Conservation (phyloP, 2,888 invertebrate genomes). For the Cataglyphis rosenhaueri region DNA sequence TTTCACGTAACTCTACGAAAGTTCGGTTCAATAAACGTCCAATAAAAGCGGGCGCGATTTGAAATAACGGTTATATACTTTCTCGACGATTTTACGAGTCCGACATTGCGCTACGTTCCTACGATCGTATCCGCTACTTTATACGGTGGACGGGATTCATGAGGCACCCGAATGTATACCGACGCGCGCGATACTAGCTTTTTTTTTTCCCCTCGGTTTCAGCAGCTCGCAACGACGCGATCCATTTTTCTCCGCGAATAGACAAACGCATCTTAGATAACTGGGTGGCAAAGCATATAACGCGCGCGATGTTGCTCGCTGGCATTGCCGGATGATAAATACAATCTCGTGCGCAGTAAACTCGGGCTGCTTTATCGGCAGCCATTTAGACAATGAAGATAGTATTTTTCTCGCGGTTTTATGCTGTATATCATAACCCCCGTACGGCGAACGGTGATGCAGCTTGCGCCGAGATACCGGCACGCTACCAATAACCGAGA, state of each 20-base stretch:
- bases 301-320: slow-evolving; percentile 64
- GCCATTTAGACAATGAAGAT: slow-evolving; percentile 84
- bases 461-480: slow-evolving; percentile 74
- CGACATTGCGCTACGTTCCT: slow-evolving; percentile 34
- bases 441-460: slow-evolving; percentile 64
- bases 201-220: slow-evolving; percentile 46
- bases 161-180: slow-evolving; percentile 23
- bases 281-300: slow-evolving; percentile 69
- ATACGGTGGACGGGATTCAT: slow-evolving; percentile 20
- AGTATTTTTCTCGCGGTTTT: slow-evolving; percentile 82
- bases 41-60: slow-evolving; percentile 52
- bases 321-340: slow-evolving; percentile 81
- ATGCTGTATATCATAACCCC: slow-evolving; percentile 78
- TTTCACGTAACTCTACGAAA: slow-evolving; percentile 37
- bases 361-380: slow-evolving; percentile 82
- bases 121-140: slow-evolving; percentile 33
- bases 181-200: slow-evolving; percentile 17
- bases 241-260: slow-evolving; percentile 72
- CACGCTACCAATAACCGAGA: slow-evolving; percentile 76
- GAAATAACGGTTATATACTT: slow-evolving; percentile 55
- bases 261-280: slow-evolving; percentile 76
- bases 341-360: slow-evolving; percentile 82
- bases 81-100: slow-evolving; percentile 47
- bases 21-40: slow-evolving; percentile 49
- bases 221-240: slow-evolving; percentile 57